Percentiles rank a stretch among this genome's conserved stretches.
These are phyloP conservation scores for Vannuccia rotundouncinata DNA, from an alignment of 2,888 invertebrate species.

Conservation along the genomic window DNA sequence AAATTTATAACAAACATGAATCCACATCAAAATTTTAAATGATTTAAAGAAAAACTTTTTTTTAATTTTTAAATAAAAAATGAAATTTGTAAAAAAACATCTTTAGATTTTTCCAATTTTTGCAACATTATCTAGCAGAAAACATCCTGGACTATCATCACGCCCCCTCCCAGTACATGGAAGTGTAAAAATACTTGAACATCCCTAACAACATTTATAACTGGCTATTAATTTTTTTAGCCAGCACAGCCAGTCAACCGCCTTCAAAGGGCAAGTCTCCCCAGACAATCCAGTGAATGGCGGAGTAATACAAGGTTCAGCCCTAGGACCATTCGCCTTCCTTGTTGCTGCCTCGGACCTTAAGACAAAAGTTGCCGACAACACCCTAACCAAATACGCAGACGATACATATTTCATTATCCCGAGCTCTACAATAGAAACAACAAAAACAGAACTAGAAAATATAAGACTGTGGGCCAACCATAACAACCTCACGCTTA, in stretches of 20 bases:
- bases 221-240: conserved; percentile 19
- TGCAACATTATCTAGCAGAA: no score
- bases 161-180: no score
- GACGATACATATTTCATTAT: conserved; percentile 21
- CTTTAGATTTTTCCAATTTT: no score
- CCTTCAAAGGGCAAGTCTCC: conserved; percentile 1
- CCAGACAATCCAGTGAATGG: neutral
- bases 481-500: conserved; percentile 8
- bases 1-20: no score
- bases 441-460: conserved; percentile 9
- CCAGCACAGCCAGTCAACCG: neutral
- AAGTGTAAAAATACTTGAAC: no score
- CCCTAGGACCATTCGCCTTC: conserved; percentile 11
- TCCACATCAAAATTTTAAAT: no score
- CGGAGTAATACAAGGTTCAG: conserved; percentile 30
- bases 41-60: no score
- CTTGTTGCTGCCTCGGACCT: conserved; percentile 9
- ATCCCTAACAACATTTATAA: conserved; percentile 19
- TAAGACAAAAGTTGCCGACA: neutral
- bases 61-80: no score
- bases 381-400: conserved; percentile 23
- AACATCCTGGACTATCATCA: no score
- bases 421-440: neutral
- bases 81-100: no score
- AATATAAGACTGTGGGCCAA: neutral